Evolutionary conservation across 2,888 invertebrate species (phyloP), one percentile per base, ranked within the genome.

Genomic region (Drosophila yooni): DNA sequence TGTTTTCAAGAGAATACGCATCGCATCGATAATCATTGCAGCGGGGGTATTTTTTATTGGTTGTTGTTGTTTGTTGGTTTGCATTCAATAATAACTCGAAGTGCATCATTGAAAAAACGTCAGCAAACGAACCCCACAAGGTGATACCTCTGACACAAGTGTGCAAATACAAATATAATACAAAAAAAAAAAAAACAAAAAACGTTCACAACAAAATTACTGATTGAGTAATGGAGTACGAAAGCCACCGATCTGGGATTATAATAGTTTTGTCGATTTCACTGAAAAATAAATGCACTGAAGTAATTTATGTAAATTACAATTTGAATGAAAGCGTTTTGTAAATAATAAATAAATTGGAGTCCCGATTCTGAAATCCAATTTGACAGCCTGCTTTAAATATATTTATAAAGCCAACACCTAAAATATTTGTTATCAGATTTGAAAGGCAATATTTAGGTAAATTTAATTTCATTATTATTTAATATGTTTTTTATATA

Each of bases 1-100:
- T 58, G 70, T 75, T 74, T 53, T 43, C 36, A 36, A 54, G 52
- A 56, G 21, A 43, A 18, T 18, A 53, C 13, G 18, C 38, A n/a
- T 25, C 25, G 27, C 48, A 29, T 51, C 53, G 68, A 72, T 85
- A 75, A 79, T 67, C 53, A 51, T 13, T 43, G 34, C 43, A 33
- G 13, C 36, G 8, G 27, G 38, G 29, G 38, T 36, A 38, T 27
- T 56, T 56, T 38, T 56, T 25, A 10, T 60, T 61, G 64, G 53
- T 65, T 79, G 50, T 69, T 69, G 36, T 36, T 52, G 38, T 33
- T n/a, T 36, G 25, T 53, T 53, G 34, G 25, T 7, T 50, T 27
- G 27, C 4, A 15, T 25, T 10, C 8, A 25, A 46, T 8, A 25
- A 5, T n/a, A n/a, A 36, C 36, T 29, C 66, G 65, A 79, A 79